Evolutionary conservation across 2,888 invertebrate species (phyloP).

Genomic region (Polyommatus icarus): DNA sequence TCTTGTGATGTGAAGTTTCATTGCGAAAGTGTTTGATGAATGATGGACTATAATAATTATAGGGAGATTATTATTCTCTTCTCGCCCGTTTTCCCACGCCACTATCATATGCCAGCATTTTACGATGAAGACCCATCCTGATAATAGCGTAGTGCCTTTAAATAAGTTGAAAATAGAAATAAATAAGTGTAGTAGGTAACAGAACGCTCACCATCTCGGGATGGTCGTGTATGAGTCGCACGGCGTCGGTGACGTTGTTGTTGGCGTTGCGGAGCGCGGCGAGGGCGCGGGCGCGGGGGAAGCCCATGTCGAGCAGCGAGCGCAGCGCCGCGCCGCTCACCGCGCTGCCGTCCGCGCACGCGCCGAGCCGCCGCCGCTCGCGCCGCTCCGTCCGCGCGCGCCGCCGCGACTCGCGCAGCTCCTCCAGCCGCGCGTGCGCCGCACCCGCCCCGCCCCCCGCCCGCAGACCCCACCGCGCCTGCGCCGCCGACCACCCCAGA

Average conservation of each 20-base stretch:
- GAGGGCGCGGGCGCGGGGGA: constrained; percentile 77
- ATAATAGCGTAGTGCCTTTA: too few species aligned
- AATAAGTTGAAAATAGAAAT: too few species aligned
- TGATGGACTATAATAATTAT: too few species aligned
- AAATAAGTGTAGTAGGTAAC: too few species aligned
- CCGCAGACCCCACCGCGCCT: constrained; percentile 85
- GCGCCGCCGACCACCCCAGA: constrained; percentile 83
- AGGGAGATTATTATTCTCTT: too few species aligned
- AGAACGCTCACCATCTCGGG: constrained; percentile 70
- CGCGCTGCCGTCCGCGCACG: constrained; percentile 80
- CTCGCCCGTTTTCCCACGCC: too few species aligned
- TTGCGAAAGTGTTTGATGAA: too few species aligned
- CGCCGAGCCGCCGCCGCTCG: constrained; percentile 76
- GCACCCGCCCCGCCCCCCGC: constrained; percentile 71
- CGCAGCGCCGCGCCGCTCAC: constrained; percentile 74
- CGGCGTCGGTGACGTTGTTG: constrained; percentile 85
- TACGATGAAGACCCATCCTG: too few species aligned
- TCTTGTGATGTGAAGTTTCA: too few species aligned
- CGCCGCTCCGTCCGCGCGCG: constrained; percentile 50
- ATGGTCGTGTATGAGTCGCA: constrained; percentile 82
- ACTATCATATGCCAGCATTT: too few species aligned
- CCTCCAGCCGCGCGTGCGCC: constrained; percentile 84
- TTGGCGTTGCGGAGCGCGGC: constrained; percentile 83
- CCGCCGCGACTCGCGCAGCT: neutral
- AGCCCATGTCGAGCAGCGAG: constrained; percentile 86